Evolutionary conservation across 2,888 invertebrate species (phyloP), one percentile per base, ranked within the genome.

Genomic region (Chrysomela aeneicollis): DNA sequence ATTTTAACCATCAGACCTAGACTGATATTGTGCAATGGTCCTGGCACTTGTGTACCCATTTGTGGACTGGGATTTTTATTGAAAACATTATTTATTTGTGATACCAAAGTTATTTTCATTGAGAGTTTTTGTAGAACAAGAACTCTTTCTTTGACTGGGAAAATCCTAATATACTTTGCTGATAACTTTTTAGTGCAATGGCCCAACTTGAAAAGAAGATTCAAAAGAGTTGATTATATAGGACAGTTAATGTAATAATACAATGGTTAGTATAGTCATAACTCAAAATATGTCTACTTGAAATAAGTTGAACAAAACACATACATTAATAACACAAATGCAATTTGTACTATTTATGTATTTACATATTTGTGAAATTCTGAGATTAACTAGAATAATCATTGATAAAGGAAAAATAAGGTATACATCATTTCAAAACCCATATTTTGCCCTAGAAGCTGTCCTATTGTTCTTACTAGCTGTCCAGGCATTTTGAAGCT

Each of bases 81-180:
- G 71, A 91, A 91, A 81, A 86, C 90, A 66, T 80, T 90, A 0
- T 90, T 88, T 71, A 76, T 94, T 37, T 81, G 85, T 30, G 84
- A 90, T 72, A 88, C 89, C 63, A 89, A 88, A 78, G 92, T 97
- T 64, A 87, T 98, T 59, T 99, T 95, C 83, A 86, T 98, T 55
- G 98, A 99, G 84, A 98, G 98, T 79, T 90, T 95, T 76, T 99
- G 98, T 79, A 87, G 99, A 74, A 97, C 98, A 0, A 88, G 91
- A 74, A 90, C 91, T 10, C 85, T 98, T 47, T 98, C 98, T 0
- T 83, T 99, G 46, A 91, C 92, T 59, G 98, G 96, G 0, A 92
- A 90, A 81, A 91, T 99, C 71, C 84, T 98, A 58, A 89, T 92
- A 77, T 90, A 88, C 73, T 84, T 96, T 78, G 92, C 91, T 17